phyloP scores from a whole-genome alignment of 1,140 invertebrate species.

The Adelges cooleyi region DNA sequence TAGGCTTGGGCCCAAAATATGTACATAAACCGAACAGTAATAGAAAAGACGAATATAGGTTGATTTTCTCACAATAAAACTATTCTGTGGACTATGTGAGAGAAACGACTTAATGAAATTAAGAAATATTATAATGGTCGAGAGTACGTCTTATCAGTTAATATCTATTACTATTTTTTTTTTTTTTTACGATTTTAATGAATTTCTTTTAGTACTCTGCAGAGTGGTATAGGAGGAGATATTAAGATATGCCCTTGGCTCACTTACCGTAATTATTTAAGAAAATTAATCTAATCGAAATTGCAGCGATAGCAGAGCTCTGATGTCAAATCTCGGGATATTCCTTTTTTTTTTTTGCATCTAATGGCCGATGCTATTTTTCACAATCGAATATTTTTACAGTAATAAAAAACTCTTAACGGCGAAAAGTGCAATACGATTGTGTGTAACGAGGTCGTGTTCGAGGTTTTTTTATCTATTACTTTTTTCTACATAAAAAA shows the following conservation, averaged over 20 bases:
- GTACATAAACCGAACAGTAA: no score
- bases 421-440: no score
- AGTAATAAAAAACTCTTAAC: no score
- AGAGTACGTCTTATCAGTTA: slow-evolving; percentile 1
- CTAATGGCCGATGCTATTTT: background rate
- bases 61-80: slow-evolving; percentile 14
- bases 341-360: background rate
- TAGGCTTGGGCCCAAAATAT: no score
- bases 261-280: slow-evolving; percentile 10
- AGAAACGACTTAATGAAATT: slow-evolving; percentile 9
- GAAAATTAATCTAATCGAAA: background rate
- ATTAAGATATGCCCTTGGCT: slow-evolving; percentile 9
- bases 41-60: no score
- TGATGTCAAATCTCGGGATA: background rate
- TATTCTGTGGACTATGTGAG: no score
- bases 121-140: background rate
- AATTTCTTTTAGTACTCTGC: background rate
- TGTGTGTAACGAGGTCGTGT: no score
- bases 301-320: background rate
- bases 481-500: no score
- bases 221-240: background rate
- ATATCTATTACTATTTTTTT: background rate
- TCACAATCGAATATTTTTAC: no score
- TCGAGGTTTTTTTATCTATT: no score
- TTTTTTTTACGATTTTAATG: background rate